phyloP scores from a whole-genome alignment of 2,797 vertebrate genomes.

The Notamacropus eugenii region DNA sequence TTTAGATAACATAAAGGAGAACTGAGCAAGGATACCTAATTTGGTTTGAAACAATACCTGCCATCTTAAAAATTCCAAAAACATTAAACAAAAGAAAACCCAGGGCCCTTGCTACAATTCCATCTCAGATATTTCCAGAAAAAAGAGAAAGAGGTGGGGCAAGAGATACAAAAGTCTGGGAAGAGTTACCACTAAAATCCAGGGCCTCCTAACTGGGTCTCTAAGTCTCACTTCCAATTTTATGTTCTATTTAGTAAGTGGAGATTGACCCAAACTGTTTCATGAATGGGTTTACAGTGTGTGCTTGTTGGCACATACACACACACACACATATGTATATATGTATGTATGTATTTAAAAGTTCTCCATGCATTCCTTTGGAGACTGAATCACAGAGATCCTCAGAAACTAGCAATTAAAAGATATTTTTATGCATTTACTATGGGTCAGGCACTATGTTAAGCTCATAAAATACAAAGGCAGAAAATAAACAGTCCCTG shows the following conservation, averaged over 20 bases:
- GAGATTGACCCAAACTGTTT: neutral
- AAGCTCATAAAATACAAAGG: neutral
- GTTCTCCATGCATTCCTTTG: neutral
- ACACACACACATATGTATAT: fast-evolving
- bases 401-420: neutral
- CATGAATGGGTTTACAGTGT: neutral
- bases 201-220: neutral
- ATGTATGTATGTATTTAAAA: neutral
- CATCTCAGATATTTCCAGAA: neutral
- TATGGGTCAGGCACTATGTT: neutral
- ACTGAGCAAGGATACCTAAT: neutral
- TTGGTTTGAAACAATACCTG: neutral
- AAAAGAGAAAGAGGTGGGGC: neutral
- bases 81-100: neutral
- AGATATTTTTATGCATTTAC: neutral
- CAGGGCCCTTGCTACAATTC: neutral
- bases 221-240: neutral
- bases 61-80: neutral
- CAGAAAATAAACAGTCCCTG: neutral
- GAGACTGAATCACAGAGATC: neutral
- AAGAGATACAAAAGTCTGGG: neutral
- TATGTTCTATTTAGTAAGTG: neutral
- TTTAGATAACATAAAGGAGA: neutral
- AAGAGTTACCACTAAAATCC: neutral
- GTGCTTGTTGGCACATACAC: neutral